A percentile compares a stretch with the other conserved stretches of the same genome.
phyloP scores from a whole-genome alignment of 2,113 vertebrate species.

The Eudyptes chrysolophus region DNA sequence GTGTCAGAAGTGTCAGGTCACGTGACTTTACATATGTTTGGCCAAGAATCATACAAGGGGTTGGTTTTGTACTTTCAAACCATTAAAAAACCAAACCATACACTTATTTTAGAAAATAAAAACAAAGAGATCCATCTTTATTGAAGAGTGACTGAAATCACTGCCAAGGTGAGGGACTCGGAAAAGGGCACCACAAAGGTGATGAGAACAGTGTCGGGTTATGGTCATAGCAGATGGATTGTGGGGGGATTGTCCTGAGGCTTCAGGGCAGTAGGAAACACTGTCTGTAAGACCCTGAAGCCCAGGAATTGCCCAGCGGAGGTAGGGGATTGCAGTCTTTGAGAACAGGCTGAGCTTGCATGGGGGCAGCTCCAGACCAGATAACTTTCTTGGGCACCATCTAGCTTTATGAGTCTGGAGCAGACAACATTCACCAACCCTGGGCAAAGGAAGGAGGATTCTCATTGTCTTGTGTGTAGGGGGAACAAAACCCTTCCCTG shows the following conservation, averaged over 20 bases:
- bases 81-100: neutral
- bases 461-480: neutral
- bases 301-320: neutral
- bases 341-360: neutral
- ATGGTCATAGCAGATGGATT: neutral
- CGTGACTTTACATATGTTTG: neutral
- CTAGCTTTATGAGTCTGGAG: neutral
- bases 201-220: neutral
- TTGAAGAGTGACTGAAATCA: neutral
- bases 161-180: neutral
- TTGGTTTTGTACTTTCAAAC: neutral
- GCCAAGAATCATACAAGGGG: neutral
- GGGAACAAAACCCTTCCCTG: neutral
- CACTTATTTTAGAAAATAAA: neutral
- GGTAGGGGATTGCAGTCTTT: neutral
- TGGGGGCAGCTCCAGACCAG: neutral
- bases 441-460: neutral
- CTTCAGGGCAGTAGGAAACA: neutral
- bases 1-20: neutral
- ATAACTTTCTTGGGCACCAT: neutral
- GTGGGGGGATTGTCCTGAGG: neutral
- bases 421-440: neutral
- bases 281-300: neutral
- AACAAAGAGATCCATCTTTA: neutral
- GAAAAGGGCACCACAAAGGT: neutral